Evolutionary conservation across 2,888 invertebrate species (phyloP).

Genomic region (Onthophagus sagittarius): DNA sequence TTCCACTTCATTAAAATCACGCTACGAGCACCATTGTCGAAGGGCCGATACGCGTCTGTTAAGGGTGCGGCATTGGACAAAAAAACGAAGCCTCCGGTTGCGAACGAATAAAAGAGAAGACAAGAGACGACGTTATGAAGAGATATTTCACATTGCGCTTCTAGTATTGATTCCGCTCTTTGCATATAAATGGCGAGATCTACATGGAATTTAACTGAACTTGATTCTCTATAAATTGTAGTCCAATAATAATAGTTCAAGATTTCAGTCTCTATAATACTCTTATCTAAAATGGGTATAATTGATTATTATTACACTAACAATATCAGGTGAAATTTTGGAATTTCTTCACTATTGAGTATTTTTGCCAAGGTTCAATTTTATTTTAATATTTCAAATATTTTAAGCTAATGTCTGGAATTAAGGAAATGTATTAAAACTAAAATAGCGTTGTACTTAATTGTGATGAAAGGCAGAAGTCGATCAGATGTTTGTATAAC

Average conservation of each 20-base stretch:
- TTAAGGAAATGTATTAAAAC: too few relatives aligned
- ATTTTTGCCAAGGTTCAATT: too few relatives aligned
- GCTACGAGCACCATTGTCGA: slow-evolving; percentile 21
- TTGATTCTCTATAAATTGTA: not conserved
- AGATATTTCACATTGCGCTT: not conserved
- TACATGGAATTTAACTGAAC: not conserved
- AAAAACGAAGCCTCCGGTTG: not conserved
- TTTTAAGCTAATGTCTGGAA: too few relatives aligned
- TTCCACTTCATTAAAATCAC: slow-evolving; percentile 28
- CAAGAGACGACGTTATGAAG: not conserved
- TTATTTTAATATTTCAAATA: too few relatives aligned
- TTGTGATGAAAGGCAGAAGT: too few relatives aligned
- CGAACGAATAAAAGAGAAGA: not conserved
- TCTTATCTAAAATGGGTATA: too few relatives aligned
- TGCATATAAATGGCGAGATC: not conserved
- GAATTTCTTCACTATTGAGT: too few relatives aligned
- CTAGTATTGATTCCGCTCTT: not conserved
- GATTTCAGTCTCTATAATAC: not conserved
- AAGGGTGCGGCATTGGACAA: not conserved
- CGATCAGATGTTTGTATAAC: too few relatives aligned
- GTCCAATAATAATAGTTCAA: not conserved
- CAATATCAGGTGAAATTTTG: too few relatives aligned
- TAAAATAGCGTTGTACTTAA: too few relatives aligned
- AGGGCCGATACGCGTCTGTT: not conserved
- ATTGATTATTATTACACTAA: too few relatives aligned